Conservation (phyloP, 37 sponge, comb jelly and placozoan genomes). For the Dysidea cf. avara region DNA sequence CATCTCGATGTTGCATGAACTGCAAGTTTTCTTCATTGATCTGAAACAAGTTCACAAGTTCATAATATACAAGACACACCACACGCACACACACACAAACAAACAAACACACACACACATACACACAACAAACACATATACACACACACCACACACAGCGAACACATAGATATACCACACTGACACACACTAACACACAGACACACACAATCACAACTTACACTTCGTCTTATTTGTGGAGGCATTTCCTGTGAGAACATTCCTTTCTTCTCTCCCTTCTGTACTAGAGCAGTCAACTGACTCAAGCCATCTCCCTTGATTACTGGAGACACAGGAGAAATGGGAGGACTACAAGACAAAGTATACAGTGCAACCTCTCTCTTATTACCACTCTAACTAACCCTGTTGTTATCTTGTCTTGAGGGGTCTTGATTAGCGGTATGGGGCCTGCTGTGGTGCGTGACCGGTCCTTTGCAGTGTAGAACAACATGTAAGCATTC, state of each 20-base stretch:
- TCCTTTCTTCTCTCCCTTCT: slow-evolving; percentile 77
- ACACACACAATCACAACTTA: too few species aligned
- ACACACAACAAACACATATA: too few species aligned
- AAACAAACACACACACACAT: too few species aligned
- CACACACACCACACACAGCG: too few species aligned
- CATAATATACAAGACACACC: background rate
- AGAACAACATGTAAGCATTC: slow-evolving; percentile 97
- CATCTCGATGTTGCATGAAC: slow-evolving; percentile 83
- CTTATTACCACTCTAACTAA: background rate
- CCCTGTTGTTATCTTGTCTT: background rate
- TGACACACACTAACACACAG: too few species aligned
- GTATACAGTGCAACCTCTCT: background rate
- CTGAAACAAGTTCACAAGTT: slow-evolving; percentile 20
- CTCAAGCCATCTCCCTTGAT: slow-evolving; percentile 15
- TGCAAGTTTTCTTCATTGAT: slow-evolving; percentile 83
- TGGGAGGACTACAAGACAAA: background rate
- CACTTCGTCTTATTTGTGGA: slow-evolving; percentile 54
- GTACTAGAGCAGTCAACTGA: slow-evolving; percentile 72
- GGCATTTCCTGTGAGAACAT: slow-evolving; percentile 76
- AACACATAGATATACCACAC: too few species aligned
- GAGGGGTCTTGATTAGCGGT: background rate
- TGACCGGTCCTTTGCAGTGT: slow-evolving; percentile 50
- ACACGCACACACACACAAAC: too few species aligned
- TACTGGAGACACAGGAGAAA: slow-evolving; percentile 30
- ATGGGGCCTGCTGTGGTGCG: background rate